Conservation (phyloP, 2,797 vertebrate species). For the Passerculus sandwichensis region DNA sequence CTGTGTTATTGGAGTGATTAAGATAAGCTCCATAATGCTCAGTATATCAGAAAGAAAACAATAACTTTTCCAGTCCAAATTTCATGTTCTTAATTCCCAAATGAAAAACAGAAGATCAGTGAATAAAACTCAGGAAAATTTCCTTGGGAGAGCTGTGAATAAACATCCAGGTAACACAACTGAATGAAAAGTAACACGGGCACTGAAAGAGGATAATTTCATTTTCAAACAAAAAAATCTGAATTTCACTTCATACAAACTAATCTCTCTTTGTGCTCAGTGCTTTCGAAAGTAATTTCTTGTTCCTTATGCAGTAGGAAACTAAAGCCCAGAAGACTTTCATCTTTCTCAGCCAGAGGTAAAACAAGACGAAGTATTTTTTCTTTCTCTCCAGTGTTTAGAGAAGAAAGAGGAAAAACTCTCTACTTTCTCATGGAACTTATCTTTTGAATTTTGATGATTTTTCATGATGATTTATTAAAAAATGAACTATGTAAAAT, state of each 20-base stretch:
- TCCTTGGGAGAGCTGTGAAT: neutral
- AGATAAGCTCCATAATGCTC: neutral
- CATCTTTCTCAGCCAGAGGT: neutral
- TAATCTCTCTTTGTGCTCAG: neutral
- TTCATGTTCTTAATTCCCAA: neutral
- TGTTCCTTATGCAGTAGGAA: neutral
- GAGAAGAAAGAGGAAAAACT: neutral
- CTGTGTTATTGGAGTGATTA: neutral
- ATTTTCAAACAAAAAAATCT: neutral
- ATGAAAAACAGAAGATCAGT: neutral
- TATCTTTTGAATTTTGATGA: neutral
- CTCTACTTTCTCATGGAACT: neutral
- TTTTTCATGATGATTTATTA: neutral
- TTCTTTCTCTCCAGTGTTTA: neutral
- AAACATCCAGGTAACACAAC: neutral
- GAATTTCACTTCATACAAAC: neutral
- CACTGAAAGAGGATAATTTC: neutral
- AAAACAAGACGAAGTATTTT: neutral
- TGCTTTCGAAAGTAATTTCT: neutral
- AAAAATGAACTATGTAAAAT: neutral
- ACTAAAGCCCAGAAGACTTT: neutral
- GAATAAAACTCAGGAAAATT: neutral
- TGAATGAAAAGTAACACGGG: neutral
- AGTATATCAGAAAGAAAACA: neutral
- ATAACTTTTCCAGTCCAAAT: neutral